Base-by-base conservation (phyloP, 2,797 vertebrate species). In the Pelobates cultripes region DNA sequence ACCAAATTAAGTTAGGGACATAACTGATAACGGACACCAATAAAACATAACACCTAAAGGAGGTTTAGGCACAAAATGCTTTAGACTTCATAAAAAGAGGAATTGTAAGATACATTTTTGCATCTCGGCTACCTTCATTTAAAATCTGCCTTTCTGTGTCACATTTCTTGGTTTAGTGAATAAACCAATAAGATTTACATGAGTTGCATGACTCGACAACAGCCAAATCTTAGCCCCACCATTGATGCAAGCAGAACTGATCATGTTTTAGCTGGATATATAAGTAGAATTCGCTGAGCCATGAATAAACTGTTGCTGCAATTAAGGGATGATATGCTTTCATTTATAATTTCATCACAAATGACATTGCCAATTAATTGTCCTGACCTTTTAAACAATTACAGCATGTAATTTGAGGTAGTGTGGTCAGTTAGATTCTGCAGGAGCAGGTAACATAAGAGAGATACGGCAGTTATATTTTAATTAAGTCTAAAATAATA, bases 361-460 rank as follows among this genome's bases (percentile, higher is more conserved):
- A 77, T 77, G 45, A 70, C 79, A 77, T 57, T 66, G 60, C 60
- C 69, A 82, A 77, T 82, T 82, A 66, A 72, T 71, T 82, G 28
- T 28, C 45, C 42, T 72, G 60, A 77, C 60, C 60, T 45, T 68
- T 70, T 60, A 4, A n/a, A 70, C 51, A 28, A 67, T 57, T 72
- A 57, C 47, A 72, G 47, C 61, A 72, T 73, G 47, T 60, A 66
- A 73, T 77, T 17, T 82, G 60, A 51, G 42, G 53, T 28, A 71
- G 15, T 71, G 61, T 57, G 70, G 74, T 73, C 75, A 73, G 61
- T 77, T 73, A 68, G 10, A 42, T 53, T 63, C 44, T 80, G 14
- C 42, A 57, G 42, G 43, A 75, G 53, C 41, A 64, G 66, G 44
- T 70, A 63, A 64, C 44, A 47, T 69, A 70, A 75, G 14, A 53